Percentiles rank a stretch among this genome's conserved stretches.
phyloP scores from a whole-genome alignment of 2,113 vertebrate species.

The Sturnus vulgaris region DNA sequence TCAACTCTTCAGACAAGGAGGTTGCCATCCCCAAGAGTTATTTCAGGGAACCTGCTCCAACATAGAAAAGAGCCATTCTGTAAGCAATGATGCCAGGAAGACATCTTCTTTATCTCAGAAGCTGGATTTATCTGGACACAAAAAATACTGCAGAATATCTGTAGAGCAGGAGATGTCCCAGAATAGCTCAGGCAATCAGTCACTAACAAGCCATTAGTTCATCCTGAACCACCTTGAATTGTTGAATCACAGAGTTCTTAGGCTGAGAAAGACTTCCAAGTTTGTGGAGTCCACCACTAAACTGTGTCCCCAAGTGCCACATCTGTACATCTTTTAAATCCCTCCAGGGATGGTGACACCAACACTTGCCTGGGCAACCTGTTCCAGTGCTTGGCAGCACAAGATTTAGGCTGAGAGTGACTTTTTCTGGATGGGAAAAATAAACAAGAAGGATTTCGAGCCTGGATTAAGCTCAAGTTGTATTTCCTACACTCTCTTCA shows the following conservation, averaged over 20 bases:
- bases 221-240: not conserved
- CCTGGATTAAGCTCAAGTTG: not conserved
- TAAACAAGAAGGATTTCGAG: not conserved
- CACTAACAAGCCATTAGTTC: not conserved
- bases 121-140: not conserved
- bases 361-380: not conserved
- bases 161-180: not conserved
- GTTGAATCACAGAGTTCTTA: not conserved
- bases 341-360: not conserved
- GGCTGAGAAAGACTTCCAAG: not conserved
- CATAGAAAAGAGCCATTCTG: not conserved
- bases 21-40: not conserved
- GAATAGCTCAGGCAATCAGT: not conserved
- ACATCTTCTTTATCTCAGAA: not conserved
- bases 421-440: not conserved
- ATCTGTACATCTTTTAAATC: not conserved
- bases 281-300: not conserved
- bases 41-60: not conserved
- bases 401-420: not conserved
- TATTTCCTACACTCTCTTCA: not conserved
- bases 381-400: not conserved
- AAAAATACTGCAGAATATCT: not conserved
- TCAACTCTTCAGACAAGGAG: not conserved
- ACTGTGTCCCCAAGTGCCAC: not conserved
- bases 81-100: not conserved